Evolutionary conservation across 2,113 vertebrate genomes (phyloP), one percentile per base, ranked within the genome.

Genomic region (Mesocricetus auratus): DNA sequence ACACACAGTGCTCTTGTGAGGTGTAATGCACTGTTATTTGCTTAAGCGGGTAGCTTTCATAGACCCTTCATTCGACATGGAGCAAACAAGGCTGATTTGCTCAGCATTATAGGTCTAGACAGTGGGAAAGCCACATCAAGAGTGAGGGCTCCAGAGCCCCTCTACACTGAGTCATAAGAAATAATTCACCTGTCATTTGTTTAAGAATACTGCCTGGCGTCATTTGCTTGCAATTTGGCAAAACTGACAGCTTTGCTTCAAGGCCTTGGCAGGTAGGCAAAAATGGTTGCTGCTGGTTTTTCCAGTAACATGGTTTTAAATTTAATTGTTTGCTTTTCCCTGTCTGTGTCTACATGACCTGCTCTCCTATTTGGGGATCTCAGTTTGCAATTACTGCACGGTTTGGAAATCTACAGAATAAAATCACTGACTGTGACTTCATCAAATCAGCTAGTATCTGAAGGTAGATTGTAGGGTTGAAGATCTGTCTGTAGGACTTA

Each of bases 311-410:
- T 89, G 78, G 96, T 97, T 97, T 96, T 89, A 90, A 86, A 92
- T 95, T 86, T 97, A 97, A 97, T 96, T 97, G 95, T 94, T 96
- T 97, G 92, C 88, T 94, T 86, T 95, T 79, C 78, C 89, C 86
- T 96, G 83, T 77, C 86, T 90, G 69, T 88, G 33, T 90, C 89
- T 94, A 97, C 77, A 95, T 96, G 97, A 97, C 95, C 93, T 97
- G 91, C 95, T 96, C 96, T 95, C 95, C 96, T 96, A 98, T 96
- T 96, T 97, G 81, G 77, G 56, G 66, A 95, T 96, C 95, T 97
- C 89, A 94, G 81, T 92, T 97, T 96, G 75, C 77, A 86, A 86
- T 62, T 94, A 73, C 86, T 95, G 96, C 82, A 92, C 4, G 68
- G 93, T 93, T 94, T 97, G 78, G 95, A 96, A 94, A 96, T 96